Evolutionary conservation across 2,888 invertebrate genomes (phyloP).

Genomic region (Tenthredo amoena): DNA sequence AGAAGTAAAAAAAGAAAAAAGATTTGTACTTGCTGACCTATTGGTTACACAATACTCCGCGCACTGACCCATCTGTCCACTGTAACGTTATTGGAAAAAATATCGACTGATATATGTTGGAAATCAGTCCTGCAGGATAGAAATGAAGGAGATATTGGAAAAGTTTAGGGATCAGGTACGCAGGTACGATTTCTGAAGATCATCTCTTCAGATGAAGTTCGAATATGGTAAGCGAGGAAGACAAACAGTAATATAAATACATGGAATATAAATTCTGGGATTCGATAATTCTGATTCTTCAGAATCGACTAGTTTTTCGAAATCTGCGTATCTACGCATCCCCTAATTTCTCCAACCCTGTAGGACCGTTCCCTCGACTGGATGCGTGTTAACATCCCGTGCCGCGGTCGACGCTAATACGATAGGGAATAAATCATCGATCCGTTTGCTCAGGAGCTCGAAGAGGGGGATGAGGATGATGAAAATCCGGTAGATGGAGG

Average conservation of each 20-base stretch:
- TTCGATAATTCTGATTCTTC: neutral
- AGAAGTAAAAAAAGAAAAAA: neutral
- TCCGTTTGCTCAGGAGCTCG: conserved; percentile 4
- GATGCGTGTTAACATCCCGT: conserved; percentile 35
- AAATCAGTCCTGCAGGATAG: neutral
- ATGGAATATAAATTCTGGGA: neutral
- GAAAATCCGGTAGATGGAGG: conserved; percentile 8
- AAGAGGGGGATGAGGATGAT: neutral
- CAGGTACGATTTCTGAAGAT: neutral
- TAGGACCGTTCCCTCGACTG: neutral
- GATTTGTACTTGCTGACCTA: neutral
- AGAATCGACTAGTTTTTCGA: neutral
- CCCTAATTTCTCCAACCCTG: neutral
- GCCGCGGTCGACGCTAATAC: conserved; percentile 33
- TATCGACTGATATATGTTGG: neutral
- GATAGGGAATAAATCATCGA: conserved; percentile 40
- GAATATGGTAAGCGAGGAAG: neutral
- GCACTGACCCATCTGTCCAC: too few relatives aligned
- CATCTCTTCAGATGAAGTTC: neutral
- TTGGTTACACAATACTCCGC: neutral
- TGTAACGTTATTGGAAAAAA: neutral
- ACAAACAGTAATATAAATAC: neutral
- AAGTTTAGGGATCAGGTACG: neutral
- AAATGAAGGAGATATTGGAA: neutral
- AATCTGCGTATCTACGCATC: neutral